These are phyloP conservation scores for Xiphophorus couchianus DNA, from an alignment of 2,113 vertebrate genomes.

Conservation along the genomic window DNA sequence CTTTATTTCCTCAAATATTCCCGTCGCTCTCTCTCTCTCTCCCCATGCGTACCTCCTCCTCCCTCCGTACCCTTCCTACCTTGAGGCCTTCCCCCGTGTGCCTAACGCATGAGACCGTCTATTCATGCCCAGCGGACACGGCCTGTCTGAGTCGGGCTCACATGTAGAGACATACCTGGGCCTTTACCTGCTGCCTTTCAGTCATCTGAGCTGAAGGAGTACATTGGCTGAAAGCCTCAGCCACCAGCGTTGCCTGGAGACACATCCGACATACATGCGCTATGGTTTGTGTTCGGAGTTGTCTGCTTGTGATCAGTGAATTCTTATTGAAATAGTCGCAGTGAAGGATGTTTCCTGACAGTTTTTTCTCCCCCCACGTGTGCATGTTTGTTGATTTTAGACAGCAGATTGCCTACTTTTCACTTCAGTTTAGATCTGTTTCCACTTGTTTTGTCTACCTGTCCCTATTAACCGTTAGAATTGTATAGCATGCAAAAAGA, in stretches of 20 bases:
- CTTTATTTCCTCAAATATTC: constrained; percentile 59
- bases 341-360: too few species aligned
- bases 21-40: constrained; percentile 29
- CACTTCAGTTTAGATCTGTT: neutral
- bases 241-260: neutral
- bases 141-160: constrained; percentile 49
- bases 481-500: neutral
- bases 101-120: constrained; percentile 65
- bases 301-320: neutral
- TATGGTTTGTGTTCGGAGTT: neutral
- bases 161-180: constrained; percentile 19
- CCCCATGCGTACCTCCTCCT: constrained; percentile 33
- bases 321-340: neutral
- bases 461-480: neutral
- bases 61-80: constrained; percentile 44
- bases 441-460: neutral
- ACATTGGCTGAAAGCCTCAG: neutral
- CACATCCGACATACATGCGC: neutral
- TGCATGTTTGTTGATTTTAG: neutral
- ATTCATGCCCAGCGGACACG: constrained; percentile 73
- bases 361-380: too few species aligned
- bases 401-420: neutral
- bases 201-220: constrained; percentile 17
- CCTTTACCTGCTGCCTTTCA: constrained; percentile 12
- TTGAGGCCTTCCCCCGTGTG: constrained; percentile 49